phyloP scores from a whole-genome alignment of 2,113 vertebrate species.

The Mobula birostris region DNA sequence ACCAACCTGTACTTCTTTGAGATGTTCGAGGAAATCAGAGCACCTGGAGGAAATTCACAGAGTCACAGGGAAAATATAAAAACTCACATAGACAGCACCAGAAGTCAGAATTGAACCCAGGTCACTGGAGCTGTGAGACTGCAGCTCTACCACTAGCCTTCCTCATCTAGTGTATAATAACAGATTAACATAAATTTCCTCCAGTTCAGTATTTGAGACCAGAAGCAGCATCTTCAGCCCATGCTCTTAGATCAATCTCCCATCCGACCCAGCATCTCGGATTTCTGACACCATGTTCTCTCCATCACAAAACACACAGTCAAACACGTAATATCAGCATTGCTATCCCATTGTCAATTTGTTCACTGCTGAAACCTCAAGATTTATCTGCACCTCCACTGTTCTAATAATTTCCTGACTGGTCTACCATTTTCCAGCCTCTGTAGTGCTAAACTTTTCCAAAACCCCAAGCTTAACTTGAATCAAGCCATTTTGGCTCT shows the following conservation, averaged over 20 bases:
- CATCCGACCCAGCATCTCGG: neutral
- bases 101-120: no score
- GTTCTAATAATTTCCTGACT: neutral
- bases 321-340: no score
- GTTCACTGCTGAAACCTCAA: neutral
- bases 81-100: no score
- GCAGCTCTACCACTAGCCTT: no score
- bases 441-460: neutral
- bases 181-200: neutral
- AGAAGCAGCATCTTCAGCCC: neutral
- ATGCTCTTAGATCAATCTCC: neutral
- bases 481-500: neutral
- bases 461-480: neutral
- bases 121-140: no score
- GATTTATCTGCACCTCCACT: neutral
- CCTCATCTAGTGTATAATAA: neutral
- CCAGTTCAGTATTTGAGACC: neutral
- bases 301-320: no score
- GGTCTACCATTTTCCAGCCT: neutral
- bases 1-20: no score
- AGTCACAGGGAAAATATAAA: no score
- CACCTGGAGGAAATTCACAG: no score
- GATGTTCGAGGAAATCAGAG: no score
- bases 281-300: no score
- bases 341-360: no score